Evolutionary conservation across 2,113 vertebrate species (phyloP).

Genomic region (Otolemur garnettii): DNA sequence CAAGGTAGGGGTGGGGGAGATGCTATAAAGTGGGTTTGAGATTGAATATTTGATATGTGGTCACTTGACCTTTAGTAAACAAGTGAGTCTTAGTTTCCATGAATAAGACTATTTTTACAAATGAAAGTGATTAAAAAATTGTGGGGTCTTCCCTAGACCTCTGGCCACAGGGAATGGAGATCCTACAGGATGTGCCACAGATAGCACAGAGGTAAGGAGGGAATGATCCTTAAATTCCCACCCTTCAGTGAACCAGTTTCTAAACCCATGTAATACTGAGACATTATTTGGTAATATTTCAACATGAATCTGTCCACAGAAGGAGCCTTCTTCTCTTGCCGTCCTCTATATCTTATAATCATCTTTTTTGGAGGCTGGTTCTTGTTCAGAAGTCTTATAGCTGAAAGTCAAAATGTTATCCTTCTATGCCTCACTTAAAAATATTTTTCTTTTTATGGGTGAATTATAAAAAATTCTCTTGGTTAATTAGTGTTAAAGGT

Average conservation of each 20-base stretch:
- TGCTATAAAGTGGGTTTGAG: not conserved
- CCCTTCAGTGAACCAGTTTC: not conserved
- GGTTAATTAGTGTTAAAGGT: slow-evolving; percentile 50
- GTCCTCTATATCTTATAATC: not conserved
- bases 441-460: slow-evolving; percentile 46
- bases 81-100: not conserved
- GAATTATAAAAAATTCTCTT: slow-evolving; percentile 54
- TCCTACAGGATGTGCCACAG: not conserved
- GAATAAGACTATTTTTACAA: not conserved
- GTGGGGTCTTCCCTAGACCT: not conserved
- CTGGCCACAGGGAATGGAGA: not conserved
- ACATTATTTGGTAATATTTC: not conserved
- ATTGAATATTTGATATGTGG: not conserved
- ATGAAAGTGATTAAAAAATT: not conserved
- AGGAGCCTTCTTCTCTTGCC: not conserved
- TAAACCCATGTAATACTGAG: not conserved
- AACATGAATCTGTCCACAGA: not conserved
- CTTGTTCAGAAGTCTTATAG: slow-evolving; percentile 1
- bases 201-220: not conserved
- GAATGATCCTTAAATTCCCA: not conserved
- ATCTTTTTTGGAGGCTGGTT: not conserved
- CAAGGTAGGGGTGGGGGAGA: not conserved
- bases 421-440: slow-evolving; percentile 28
- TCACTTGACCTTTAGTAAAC: not conserved
- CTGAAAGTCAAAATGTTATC: slow-evolving; percentile 5